Evolutionary conservation across 2,888 invertebrate species (phyloP).

Genomic region (Drosophila ochracea): DNA sequence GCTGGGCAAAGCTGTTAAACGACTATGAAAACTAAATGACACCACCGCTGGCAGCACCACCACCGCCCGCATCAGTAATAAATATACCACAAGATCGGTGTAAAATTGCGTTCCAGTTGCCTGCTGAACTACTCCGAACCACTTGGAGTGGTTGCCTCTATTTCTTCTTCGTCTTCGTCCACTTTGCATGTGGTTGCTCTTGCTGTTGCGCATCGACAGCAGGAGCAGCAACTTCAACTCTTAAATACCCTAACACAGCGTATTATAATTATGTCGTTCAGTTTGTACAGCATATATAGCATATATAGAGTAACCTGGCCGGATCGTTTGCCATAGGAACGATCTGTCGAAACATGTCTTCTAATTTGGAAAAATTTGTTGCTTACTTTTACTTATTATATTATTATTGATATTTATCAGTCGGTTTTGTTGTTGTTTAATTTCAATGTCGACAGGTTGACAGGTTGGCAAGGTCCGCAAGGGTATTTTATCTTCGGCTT

Average conservation of each 20-base stretch:
- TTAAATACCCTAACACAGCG: neutral
- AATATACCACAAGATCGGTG: slow-evolving; percentile 55
- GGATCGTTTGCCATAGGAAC: neutral
- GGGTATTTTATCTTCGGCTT: neutral
- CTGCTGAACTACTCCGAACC: slow-evolving; percentile 57
- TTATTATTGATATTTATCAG: neutral
- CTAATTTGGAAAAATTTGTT: neutral
- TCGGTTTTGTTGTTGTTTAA: neutral
- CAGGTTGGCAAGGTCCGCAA: neutral
- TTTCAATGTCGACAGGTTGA: neutral
- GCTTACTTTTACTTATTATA: neutral
- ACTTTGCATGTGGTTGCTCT: slow-evolving; percentile 31
- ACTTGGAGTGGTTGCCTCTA: slow-evolving; percentile 34
- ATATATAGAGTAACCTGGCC: neutral
- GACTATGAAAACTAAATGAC: slow-evolving; percentile 62
- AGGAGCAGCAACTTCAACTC: slow-evolving; percentile 13
- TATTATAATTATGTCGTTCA: neutral
- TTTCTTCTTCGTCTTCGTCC: slow-evolving; percentile 5
- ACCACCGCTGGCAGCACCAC: slow-evolving; percentile 35
- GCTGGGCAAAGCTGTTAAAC: slow-evolving; percentile 56
- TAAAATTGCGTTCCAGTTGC: slow-evolving; percentile 64
- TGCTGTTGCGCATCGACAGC: slow-evolving; percentile 8
- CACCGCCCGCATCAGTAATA: slow-evolving; percentile 39
- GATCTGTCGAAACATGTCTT: neutral
- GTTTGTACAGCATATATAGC: neutral